Conservation (phyloP, 2,113 vertebrate genomes). For the Seriola rivoliana region DNA sequence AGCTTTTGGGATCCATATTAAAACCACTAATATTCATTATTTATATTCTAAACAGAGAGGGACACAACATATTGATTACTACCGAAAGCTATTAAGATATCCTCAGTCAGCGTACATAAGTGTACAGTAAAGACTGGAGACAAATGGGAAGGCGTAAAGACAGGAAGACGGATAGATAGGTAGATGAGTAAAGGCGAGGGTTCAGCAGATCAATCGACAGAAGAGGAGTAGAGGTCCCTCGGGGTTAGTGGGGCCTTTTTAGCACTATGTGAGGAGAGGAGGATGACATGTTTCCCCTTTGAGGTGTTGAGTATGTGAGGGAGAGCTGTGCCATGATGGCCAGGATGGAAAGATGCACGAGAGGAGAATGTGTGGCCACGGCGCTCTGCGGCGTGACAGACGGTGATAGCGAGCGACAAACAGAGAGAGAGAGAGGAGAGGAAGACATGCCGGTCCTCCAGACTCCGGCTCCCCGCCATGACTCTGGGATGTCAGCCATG, state of each 20-base stretch:
- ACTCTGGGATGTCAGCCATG: slow-evolving; percentile 73
- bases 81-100: slow-evolving; percentile 52
- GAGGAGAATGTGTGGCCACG: slow-evolving; percentile 56
- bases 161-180: slow-evolving; percentile 75
- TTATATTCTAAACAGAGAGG: slow-evolving; percentile 47
- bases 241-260: slow-evolving; percentile 64
- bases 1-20: slow-evolving; percentile 22
- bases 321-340: slow-evolving; percentile 29
- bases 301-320: slow-evolving; percentile 53
- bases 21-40: slow-evolving; percentile 50
- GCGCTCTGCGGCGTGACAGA: slow-evolving; percentile 73
- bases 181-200: slow-evolving; percentile 66
- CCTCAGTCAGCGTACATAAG: slow-evolving; percentile 29
- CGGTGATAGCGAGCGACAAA: slow-evolving; percentile 75
- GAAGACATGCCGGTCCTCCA: slow-evolving; percentile 74
- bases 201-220: slow-evolving; percentile 74
- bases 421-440: slow-evolving; percentile 71
- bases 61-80: slow-evolving; percentile 55
- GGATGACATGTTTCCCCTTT: slow-evolving; percentile 75
- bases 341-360: slow-evolving; percentile 59
- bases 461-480: slow-evolving; percentile 65
- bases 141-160: slow-evolving; percentile 60
- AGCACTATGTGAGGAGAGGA: slow-evolving; percentile 62
- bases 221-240: slow-evolving; percentile 66
- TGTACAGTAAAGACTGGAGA: slow-evolving; percentile 50